phyloP scores from a whole-genome alignment of 2,888 invertebrate genomes.

The Xestia ashworthii region DNA sequence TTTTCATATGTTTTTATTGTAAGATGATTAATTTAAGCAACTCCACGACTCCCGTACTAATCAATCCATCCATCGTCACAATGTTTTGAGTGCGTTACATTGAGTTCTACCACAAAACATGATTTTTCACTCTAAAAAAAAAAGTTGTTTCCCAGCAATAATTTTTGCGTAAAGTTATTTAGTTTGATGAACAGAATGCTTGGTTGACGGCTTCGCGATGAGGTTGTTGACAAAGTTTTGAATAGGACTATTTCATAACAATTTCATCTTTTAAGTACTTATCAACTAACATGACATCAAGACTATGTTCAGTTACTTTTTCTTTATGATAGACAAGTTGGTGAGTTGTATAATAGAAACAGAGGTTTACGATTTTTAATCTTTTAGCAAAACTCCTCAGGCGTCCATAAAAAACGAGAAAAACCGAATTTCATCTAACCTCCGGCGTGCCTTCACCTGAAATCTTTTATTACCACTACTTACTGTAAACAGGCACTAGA shows the following conservation, averaged over 20 bases:
- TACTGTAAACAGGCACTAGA: conserved; percentile 27
- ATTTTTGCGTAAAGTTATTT: too few species aligned
- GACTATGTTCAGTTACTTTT: neutral
- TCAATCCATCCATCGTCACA: too few species aligned
- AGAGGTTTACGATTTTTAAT: neutral
- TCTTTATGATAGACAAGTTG: neutral
- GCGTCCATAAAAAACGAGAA: neutral
- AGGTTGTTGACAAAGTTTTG: too few species aligned
- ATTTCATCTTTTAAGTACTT: neutral
- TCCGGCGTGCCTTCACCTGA: neutral
- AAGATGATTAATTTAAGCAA: too few species aligned
- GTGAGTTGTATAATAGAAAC: neutral
- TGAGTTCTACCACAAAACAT: too few species aligned
- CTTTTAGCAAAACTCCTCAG: neutral
- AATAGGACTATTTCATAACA: neutral
- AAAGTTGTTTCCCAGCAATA: too few species aligned
- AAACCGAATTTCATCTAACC: neutral
- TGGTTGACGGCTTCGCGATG: too few species aligned
- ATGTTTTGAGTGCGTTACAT: too few species aligned
- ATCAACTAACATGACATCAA: neutral
- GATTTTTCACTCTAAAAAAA: too few species aligned
- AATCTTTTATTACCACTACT: conserved; percentile 23
- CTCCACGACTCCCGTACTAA: too few species aligned
- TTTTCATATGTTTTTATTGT: too few species aligned
- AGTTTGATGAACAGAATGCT: too few species aligned